A percentile compares a stretch with the other conserved stretches of the same genome.
phyloP scores from a whole-genome alignment of 2,113 vertebrate species.

The Acrocephalus kingi region DNA sequence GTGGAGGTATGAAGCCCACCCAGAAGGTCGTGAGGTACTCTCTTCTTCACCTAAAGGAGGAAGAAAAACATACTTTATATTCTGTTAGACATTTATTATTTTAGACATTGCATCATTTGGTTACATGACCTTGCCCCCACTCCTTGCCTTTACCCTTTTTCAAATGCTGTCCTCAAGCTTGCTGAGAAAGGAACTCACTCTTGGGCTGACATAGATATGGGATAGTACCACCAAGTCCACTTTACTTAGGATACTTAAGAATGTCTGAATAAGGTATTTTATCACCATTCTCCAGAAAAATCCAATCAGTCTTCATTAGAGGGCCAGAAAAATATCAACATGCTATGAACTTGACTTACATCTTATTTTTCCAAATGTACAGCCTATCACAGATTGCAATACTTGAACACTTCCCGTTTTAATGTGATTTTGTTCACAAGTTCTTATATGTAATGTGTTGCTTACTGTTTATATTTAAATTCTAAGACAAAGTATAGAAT shows the following conservation, averaged over 20 bases:
- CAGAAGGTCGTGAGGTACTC: slow-evolving; percentile 77
- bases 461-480: background rate
- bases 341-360: background rate
- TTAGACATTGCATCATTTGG: background rate
- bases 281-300: background rate
- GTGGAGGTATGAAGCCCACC: slow-evolving; percentile 97
- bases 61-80: background rate
- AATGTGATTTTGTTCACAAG: background rate
- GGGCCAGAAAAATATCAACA: background rate
- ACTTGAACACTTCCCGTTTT: background rate
- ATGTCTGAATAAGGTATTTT: background rate
- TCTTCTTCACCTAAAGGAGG: slow-evolving; percentile 86
- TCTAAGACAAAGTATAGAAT: background rate
- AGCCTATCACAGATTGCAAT: background rate
- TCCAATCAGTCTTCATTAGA: background rate
- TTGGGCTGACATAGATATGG: background rate
- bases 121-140: background rate
- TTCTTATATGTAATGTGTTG: background rate
- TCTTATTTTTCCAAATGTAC: background rate
- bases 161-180: background rate
- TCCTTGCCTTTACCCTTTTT: background rate
- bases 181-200: background rate
- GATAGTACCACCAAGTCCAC: background rate
- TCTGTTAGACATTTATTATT: background rate
- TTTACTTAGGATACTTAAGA: background rate